Evolutionary conservation across 2,888 invertebrate species (phyloP).

Genomic region (Zeuzera pyrina): DNA sequence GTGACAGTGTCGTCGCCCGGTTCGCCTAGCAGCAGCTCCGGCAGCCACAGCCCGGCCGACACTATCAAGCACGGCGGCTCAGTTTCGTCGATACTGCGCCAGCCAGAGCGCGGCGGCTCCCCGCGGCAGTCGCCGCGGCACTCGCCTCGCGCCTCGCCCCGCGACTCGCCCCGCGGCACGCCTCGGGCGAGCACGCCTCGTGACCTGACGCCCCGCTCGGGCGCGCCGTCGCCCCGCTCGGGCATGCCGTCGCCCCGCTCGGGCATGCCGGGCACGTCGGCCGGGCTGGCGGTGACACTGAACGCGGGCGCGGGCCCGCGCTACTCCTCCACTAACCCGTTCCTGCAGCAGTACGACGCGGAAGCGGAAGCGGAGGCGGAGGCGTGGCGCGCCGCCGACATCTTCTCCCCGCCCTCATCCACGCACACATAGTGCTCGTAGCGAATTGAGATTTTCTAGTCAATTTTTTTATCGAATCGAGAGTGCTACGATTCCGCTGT

Average conservation of each 20-base stretch:
- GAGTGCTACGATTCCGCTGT: conserved; percentile 67
- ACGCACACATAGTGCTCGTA: conserved; percentile 65
- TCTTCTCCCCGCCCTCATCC: conserved; percentile 54
- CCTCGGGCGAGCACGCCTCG: conserved; percentile 50
- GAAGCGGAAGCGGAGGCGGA: conserved; percentile 65
- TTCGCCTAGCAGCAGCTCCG: conserved; percentile 90
- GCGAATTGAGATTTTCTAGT: conserved; percentile 70
- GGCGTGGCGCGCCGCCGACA: conserved; percentile 61
- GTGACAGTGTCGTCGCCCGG: conserved; percentile 80
- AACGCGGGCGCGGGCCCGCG: conserved; percentile 43
- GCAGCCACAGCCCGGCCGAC: conserved; percentile 85
- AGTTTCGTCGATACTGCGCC: conserved; percentile 57
- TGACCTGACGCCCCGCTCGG: conserved; percentile 30
- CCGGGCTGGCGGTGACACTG: conserved; percentile 75
- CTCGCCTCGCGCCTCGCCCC: conserved; percentile 30
- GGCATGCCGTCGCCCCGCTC: conserved; percentile 41
- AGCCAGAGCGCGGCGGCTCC: conserved; percentile 50
- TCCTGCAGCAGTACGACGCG: conserved; percentile 71
- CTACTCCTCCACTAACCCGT: conserved; percentile 74
- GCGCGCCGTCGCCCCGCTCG: conserved; percentile 29
- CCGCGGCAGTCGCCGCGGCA: conserved; percentile 50
- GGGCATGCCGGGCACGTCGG: conserved; percentile 73
- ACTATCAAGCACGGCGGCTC: conserved; percentile 78
- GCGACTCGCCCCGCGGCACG: conserved; percentile 49
- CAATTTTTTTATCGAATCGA: conserved; percentile 68